phyloP scores from a whole-genome alignment of 2,888 invertebrate species.

The Drosophila demipolita region DNA sequence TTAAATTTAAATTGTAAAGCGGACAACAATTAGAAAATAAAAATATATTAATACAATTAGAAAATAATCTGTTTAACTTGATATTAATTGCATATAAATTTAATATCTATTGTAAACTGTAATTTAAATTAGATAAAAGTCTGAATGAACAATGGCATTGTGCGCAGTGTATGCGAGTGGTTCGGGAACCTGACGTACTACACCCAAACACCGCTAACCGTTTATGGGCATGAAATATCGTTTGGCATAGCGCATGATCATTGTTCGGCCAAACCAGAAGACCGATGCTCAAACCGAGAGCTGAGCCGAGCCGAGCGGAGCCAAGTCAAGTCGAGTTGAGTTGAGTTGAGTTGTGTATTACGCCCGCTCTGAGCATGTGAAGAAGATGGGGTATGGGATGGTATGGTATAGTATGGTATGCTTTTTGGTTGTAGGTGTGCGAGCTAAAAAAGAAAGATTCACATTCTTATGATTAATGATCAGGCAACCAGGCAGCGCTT shows the following conservation, averaged over 20 bases:
- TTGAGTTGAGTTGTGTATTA: neutral
- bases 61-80: neutral
- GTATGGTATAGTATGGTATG: neutral
- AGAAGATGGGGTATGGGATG: constrained; percentile 11
- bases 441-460: constrained; percentile 72
- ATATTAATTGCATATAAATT: neutral
- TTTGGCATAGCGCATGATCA: constrained; percentile 68
- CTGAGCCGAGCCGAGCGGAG: neutral
- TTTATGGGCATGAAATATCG: constrained; percentile 79
- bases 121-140: neutral
- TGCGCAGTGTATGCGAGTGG: constrained; percentile 40
- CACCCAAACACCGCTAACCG: constrained; percentile 65
- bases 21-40: neutral
- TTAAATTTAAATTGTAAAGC: neutral
- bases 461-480: constrained; percentile 80
- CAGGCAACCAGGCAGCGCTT: constrained; percentile 38
- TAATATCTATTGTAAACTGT: neutral
- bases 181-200: constrained; percentile 50
- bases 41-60: neutral
- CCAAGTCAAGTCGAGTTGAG: neutral
- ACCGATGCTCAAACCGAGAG: constrained; percentile 18
- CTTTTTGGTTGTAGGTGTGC: constrained; percentile 57
- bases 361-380: constrained; percentile 28
- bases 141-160: neutral
- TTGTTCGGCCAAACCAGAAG: constrained; percentile 70